Percentiles rank a stretch among this genome's conserved stretches.
phyloP scores from a whole-genome alignment of 2,888 invertebrate species.

The Lepidochrysops patricia region DNA sequence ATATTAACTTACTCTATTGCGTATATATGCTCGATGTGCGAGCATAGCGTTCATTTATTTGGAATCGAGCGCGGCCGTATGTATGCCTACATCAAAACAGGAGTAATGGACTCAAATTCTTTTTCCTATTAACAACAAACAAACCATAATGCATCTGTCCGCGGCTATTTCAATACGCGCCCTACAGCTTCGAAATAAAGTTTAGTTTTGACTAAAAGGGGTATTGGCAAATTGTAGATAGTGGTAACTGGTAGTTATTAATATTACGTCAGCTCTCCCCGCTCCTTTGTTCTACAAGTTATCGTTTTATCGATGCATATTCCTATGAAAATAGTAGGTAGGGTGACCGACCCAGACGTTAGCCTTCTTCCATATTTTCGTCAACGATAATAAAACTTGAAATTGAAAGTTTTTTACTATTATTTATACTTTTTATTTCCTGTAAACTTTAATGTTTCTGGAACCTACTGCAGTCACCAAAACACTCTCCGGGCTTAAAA shows the following conservation, averaged over 20 bases:
- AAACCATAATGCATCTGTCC: slow-evolving; percentile 33
- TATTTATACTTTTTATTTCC: too few relatives aligned
- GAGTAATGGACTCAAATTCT: slow-evolving; percentile 32
- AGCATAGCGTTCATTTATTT: slow-evolving; percentile 39
- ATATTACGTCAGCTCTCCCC: not conserved
- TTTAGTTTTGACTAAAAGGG: not conserved
- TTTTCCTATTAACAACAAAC: slow-evolving; percentile 27
- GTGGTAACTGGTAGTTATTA: not conserved
- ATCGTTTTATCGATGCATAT: too few relatives aligned
- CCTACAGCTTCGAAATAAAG: not conserved
- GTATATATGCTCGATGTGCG: too few relatives aligned
- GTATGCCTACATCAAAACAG: slow-evolving; percentile 30
- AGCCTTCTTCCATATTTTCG: too few relatives aligned
- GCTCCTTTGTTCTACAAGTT: not conserved
- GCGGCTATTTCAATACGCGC: not conserved
- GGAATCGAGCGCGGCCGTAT: slow-evolving; percentile 30
- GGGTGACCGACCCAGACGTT: too few relatives aligned
- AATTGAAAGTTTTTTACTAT: too few relatives aligned
- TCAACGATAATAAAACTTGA: too few relatives aligned
- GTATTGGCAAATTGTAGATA: not conserved
- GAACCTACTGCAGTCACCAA: too few relatives aligned
- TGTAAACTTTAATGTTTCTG: too few relatives aligned
- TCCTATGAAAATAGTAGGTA: too few relatives aligned
- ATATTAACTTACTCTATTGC: too few relatives aligned
- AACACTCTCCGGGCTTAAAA: too few relatives aligned